Conservation (phyloP, 2,113 vertebrate species). For the Coptodon rendalli region DNA sequence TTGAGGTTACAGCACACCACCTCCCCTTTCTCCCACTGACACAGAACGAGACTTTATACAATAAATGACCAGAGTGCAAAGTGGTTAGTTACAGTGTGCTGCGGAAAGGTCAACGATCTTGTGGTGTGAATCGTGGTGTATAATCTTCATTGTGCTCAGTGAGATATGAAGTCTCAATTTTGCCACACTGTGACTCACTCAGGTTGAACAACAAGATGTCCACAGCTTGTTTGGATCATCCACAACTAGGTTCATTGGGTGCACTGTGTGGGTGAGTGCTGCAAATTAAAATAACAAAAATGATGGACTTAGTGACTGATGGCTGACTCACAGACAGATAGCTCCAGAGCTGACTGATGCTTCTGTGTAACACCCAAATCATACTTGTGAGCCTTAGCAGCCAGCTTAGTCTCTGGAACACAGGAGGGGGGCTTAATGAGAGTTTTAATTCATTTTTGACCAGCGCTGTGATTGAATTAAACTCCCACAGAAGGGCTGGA, state of each 20-base stretch:
- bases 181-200: conserved; percentile 1
- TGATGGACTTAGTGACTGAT: conserved; percentile 41
- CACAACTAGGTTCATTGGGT: not conserved
- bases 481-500: conserved; percentile 65
- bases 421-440: conserved; percentile 55
- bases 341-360: conserved; percentile 31
- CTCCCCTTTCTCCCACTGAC: conserved; percentile 6
- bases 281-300: conserved; percentile 49
- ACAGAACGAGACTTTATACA: conserved; percentile 26
- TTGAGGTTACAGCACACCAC: conserved; percentile 11
- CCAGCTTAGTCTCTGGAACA: conserved; percentile 45
- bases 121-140: conserved; percentile 5
- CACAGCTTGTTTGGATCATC: conserved; percentile 9
- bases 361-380: conserved; percentile 29
- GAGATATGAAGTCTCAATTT: conserved; percentile 29
- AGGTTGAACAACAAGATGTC: not conserved
- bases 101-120: conserved; percentile 47
- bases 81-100: conserved; percentile 42
- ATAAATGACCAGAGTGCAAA: conserved; percentile 33
- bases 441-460: conserved; percentile 73
- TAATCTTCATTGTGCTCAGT: conserved; percentile 27
- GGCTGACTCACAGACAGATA: conserved; percentile 51
- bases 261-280: conserved; percentile 41
- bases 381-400: conserved; percentile 37
- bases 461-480: conserved; percentile 67